Base-by-base conservation (phyloP, 2,113 vertebrate genomes). In the Pholis gunnellus region DNA sequence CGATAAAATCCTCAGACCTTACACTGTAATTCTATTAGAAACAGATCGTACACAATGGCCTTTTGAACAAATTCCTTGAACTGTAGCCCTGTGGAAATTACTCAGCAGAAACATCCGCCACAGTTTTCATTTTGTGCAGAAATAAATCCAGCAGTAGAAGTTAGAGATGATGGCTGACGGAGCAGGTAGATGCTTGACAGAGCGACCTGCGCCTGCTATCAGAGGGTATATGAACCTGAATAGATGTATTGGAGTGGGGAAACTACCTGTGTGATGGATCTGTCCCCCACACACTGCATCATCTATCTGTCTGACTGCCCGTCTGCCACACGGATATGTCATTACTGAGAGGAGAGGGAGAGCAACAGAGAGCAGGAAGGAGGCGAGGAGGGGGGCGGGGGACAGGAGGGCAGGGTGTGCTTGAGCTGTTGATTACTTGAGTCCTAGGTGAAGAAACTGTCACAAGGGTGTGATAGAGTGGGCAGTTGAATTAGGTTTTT, bases 401-500 rank as follows among this genome's bases (percentile, higher is more conserved):
- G n/a, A n/a, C n/a, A n/a, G n/a, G n/a, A n/a, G n/a, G 73, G 67
- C 17, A 34, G 68, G 29, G 36, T 72, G 54, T 9, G 54, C 1
- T 75, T 38, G 63, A 71, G 77, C 42, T 71, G 82, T 72, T 83
- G 75, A 90, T 89, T 74, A 42, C 79, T 87, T 85, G 50, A 75
- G 66, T 42, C 78, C 15, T 57, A 79, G 74, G 87, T 89, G 85
- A 77, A 66, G 76, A 85, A 91, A 84, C 44, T 88, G 67, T 67
- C 87, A 89, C 87, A 20, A n/a, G 50, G 68, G 76, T 79, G 82
- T 64, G 81, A 72, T 50, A 36, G 70, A 69, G 22, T 27, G 69
- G 75, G 52, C 79, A 76, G 48, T 9, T 50, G 63, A 82, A 72
- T 81, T 65, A 31, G 57, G 56, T n/a, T 72, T 80, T 85, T 78